Percentiles rank a stretch among this genome's conserved stretches.
These are phyloP conservation scores for Lacanobia oleracea DNA, from an alignment of 2,888 invertebrate species.

Conservation along the genomic window DNA sequence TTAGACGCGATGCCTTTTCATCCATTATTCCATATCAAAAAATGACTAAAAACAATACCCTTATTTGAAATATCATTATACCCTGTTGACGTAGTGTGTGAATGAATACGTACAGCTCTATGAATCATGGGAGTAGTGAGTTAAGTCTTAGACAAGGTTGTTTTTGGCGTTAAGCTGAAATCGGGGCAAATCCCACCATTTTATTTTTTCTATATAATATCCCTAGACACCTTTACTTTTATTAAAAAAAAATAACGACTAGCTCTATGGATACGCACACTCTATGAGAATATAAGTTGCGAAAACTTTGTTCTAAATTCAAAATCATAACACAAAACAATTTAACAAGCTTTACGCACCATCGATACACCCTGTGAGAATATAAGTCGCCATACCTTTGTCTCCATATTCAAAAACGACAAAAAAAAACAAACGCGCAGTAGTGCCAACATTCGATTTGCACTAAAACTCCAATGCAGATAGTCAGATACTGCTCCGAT, in stretches of 20 bases:
- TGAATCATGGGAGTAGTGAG: not conserved
- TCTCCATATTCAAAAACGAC: not conserved
- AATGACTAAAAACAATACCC: not conserved
- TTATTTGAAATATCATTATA: too few relatives aligned
- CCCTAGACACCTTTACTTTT: not conserved
- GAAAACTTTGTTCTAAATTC: not conserved
- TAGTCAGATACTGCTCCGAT: slow-evolving; percentile 35
- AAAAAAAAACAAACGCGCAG: not conserved
- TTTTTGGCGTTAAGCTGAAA: not conserved
- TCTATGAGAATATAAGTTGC: not conserved
- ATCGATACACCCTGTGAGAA: not conserved
- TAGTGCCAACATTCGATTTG: slow-evolving; percentile 41
- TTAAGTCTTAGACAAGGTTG: too few relatives aligned
- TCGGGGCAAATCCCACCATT: not conserved
- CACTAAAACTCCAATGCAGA: slow-evolving; percentile 45
- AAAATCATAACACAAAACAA: not conserved
- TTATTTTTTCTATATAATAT: not conserved
- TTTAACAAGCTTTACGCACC: not conserved
- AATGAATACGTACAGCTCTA: not conserved
- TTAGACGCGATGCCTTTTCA: not conserved
- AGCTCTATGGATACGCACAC: too few relatives aligned
- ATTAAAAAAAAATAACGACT: not conserved
- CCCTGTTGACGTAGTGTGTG: too few relatives aligned
- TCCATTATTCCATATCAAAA: not conserved
- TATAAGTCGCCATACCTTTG: not conserved